These are phyloP conservation scores for Ectemnius continuus DNA, from an alignment of 2,888 invertebrate species.

Conservation along the genomic window DNA sequence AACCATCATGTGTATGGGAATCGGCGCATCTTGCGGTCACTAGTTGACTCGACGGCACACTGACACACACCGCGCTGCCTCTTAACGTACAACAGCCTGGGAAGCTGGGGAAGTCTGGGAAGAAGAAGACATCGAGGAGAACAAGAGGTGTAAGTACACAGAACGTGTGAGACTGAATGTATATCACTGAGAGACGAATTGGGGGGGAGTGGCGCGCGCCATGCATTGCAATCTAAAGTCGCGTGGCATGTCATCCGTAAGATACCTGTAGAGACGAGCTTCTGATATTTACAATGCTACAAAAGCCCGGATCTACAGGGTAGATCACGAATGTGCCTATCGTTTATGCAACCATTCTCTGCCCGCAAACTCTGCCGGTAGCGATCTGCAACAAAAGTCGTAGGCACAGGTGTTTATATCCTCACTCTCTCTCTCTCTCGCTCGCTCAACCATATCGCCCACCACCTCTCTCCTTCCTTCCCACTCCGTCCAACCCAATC, in stretches of 20 bases:
- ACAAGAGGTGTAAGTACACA: not conserved
- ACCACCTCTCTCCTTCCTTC: not conserved
- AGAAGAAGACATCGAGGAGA: not conserved
- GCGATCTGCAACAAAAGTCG: conserved; percentile 54
- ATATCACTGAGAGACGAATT: not conserved
- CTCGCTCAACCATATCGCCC: not conserved
- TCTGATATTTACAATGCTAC: conserved; percentile 92
- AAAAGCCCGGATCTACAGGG: conserved; percentile 99
- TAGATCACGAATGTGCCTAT: conserved; percentile 97
- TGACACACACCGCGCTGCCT: not conserved
- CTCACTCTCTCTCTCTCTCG: not conserved
- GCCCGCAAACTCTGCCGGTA: conserved; percentile 20
- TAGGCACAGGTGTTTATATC: conserved; percentile 24
- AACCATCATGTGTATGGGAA: not conserved
- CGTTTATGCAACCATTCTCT: conserved; percentile 58
- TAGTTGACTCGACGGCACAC: conserved; percentile 1
- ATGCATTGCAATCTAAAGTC: conserved; percentile 78
- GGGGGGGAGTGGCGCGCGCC: not conserved
- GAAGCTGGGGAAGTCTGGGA: not conserved
- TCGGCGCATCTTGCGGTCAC: conserved; percentile 4
- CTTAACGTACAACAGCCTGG: not conserved
- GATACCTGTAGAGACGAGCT: conserved; percentile 99
- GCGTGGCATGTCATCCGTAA: conserved; percentile 96
- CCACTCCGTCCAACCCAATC: not conserved
- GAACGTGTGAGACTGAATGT: not conserved